Evolutionary conservation across 2,888 invertebrate species (phyloP).

Genomic region (Hesperia comma): DNA sequence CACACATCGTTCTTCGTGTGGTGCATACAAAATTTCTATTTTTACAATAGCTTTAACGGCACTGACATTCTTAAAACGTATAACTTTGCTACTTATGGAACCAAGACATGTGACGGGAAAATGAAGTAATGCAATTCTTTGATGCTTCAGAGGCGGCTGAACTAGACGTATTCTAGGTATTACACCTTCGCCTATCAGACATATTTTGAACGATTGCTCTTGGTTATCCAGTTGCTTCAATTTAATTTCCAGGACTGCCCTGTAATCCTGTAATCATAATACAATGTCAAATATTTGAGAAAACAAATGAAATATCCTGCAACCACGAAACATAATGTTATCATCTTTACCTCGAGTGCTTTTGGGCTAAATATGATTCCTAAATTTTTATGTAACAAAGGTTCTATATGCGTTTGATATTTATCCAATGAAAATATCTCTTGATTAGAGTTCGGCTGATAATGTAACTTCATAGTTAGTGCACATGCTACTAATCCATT

Average conservation of each 20-base stretch:
- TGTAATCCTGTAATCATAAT: constrained; percentile 65
- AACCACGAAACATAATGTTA: neutral
- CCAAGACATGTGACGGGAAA: constrained; percentile 76
- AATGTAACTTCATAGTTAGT: constrained; percentile 67
- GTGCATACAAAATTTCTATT: constrained; percentile 54
- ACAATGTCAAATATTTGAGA: neutral
- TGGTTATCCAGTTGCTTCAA: constrained; percentile 70
- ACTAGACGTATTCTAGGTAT: constrained; percentile 71
- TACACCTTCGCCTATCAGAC: constrained; percentile 74
- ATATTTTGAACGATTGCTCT: constrained; percentile 70
- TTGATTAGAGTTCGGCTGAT: constrained; percentile 63
- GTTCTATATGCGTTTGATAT: constrained; percentile 72
- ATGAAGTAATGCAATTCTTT: constrained; percentile 55
- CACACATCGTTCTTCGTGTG: constrained; percentile 58
- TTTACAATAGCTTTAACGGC: constrained; percentile 60
- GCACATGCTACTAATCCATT: constrained; percentile 74
- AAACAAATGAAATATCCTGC: constrained; percentile 8
- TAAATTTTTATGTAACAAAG: constrained; percentile 69
- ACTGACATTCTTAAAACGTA: constrained; percentile 68
- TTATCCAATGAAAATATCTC: constrained; percentile 73
- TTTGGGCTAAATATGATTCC: constrained; percentile 72
- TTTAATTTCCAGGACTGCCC: constrained; percentile 73
- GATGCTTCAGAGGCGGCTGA: constrained; percentile 57
- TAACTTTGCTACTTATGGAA: constrained; percentile 59
- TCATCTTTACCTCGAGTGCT: constrained; percentile 59